A percentile compares a stretch with the other conserved stretches of the same genome.
phyloP scores from a whole-genome alignment of 2,888 invertebrate species.

The Pharmacophagus antenor region DNA sequence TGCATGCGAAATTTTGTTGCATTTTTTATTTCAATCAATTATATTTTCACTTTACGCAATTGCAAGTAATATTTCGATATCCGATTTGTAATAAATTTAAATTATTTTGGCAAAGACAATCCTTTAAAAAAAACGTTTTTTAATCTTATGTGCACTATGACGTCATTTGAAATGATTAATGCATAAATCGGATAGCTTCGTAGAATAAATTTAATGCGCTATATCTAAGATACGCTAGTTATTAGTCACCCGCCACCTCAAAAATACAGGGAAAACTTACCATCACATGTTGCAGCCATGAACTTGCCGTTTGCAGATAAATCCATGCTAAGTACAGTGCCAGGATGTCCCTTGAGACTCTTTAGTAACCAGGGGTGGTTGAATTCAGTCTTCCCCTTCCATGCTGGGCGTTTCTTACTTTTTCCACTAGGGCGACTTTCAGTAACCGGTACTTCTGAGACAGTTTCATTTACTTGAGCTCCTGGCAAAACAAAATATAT shows the following conservation, averaged over 20 bases:
- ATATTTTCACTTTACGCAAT: too few relatives aligned
- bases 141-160: background rate
- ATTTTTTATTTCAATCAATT: too few relatives aligned
- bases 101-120: too few relatives aligned
- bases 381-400: slow-evolving; percentile 79
- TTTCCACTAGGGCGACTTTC: slow-evolving; percentile 65
- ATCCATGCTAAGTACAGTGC: slow-evolving; percentile 87
- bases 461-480: slow-evolving; percentile 55
- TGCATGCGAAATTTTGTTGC: too few relatives aligned
- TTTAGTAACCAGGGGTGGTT: slow-evolving; percentile 89
- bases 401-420: slow-evolving; percentile 74
- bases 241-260: slow-evolving; percentile 33
- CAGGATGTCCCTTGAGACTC: slow-evolving; percentile 91
- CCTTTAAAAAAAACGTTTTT: too few relatives aligned
- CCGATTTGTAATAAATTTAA: too few relatives aligned
- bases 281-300: slow-evolving; percentile 91
- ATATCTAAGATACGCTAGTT: slow-evolving; percentile 10
- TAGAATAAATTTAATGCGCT: background rate
- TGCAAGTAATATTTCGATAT: background rate
- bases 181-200: slow-evolving; percentile 10
- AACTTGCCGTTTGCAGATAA: slow-evolving; percentile 93
- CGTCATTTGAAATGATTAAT: slow-evolving; percentile 24
- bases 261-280: slow-evolving; percentile 76
- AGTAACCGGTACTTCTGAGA: slow-evolving; percentile 50
- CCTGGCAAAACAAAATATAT: too few relatives aligned